phyloP scores from a whole-genome alignment of 2,888 invertebrate species.

The Coleophora flavipennella region DNA sequence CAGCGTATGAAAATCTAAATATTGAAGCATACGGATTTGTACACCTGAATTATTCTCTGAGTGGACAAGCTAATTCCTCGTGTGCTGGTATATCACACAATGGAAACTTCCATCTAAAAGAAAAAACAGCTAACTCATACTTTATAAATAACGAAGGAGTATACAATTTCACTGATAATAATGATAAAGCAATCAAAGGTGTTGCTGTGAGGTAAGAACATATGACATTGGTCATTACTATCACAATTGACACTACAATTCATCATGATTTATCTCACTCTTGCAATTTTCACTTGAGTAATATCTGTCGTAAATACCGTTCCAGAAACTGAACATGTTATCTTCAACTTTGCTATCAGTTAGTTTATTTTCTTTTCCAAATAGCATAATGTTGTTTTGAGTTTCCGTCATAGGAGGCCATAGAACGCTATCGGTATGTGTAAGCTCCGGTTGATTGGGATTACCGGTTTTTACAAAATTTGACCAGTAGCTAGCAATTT shows the following conservation, averaged over 20 bases:
- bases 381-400: constrained; percentile 31
- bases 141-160: constrained; percentile 39
- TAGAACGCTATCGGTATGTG: constrained; percentile 19
- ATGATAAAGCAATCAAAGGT: constrained; percentile 55
- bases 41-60: constrained; percentile 45
- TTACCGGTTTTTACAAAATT: constrained; percentile 62
- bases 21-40: constrained; percentile 29
- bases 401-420: constrained; percentile 43
- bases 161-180: constrained; percentile 50
- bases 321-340: constrained; percentile 47
- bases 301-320: constrained; percentile 37
- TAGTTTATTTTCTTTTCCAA: constrained; percentile 34
- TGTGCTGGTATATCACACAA: constrained; percentile 30
- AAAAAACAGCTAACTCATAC: constrained; percentile 53
- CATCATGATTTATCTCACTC: constrained; percentile 30
- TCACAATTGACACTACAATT: constrained; percentile 27
- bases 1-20: constrained; percentile 54
- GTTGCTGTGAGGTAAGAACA: constrained; percentile 49
- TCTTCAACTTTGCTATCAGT: constrained; percentile 31
- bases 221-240: neutral
- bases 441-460: constrained; percentile 33
- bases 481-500: constrained; percentile 56
- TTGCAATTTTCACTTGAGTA: constrained; percentile 33
- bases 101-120: constrained; percentile 36
- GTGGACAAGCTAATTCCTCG: constrained; percentile 27